phyloP scores from a whole-genome alignment of 2,797 vertebrate species.

The Syngnathus rostellatus region DNA sequence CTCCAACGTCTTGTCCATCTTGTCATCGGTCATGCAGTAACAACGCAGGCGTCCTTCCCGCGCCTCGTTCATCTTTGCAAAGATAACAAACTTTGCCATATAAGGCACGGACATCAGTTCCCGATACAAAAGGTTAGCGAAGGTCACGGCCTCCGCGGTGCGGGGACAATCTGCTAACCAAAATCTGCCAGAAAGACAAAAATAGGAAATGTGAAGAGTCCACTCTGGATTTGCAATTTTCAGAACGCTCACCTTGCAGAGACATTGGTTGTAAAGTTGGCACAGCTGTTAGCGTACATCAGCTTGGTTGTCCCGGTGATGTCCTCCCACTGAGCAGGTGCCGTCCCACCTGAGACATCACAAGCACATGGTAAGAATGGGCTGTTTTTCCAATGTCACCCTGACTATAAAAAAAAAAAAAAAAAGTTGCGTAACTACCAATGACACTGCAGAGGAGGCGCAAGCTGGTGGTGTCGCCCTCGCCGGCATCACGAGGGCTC shows the following conservation, averaged over 20 bases:
- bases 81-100: constrained; percentile 98
- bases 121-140: constrained; percentile 86
- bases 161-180: constrained; percentile 96
- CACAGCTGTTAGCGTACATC: constrained; percentile 87
- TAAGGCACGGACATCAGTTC: constrained; percentile 91
- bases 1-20: constrained; percentile 97
- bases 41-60: constrained; percentile 92
- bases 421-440: constrained; percentile 59
- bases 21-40: constrained; percentile 99
- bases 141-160: constrained; percentile 90
- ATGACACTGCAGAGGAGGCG: constrained; percentile 97
- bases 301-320: constrained; percentile 98
- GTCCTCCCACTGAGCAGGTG: constrained; percentile 96
- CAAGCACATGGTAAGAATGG: constrained; percentile 10
- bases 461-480: constrained; percentile 93
- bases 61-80: constrained; percentile 93
- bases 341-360: constrained; percentile 81
- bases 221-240: not conserved
- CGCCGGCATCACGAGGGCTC: constrained; percentile 83
- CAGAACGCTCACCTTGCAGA: constrained; percentile 82
- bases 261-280: constrained; percentile 97
- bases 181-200: constrained; percentile 68
- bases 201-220: not conserved
- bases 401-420: not conserved
- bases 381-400: constrained; percentile 3